Evolutionary conservation across 2,113 vertebrate species (phyloP).

Genomic region (Parus major): DNA sequence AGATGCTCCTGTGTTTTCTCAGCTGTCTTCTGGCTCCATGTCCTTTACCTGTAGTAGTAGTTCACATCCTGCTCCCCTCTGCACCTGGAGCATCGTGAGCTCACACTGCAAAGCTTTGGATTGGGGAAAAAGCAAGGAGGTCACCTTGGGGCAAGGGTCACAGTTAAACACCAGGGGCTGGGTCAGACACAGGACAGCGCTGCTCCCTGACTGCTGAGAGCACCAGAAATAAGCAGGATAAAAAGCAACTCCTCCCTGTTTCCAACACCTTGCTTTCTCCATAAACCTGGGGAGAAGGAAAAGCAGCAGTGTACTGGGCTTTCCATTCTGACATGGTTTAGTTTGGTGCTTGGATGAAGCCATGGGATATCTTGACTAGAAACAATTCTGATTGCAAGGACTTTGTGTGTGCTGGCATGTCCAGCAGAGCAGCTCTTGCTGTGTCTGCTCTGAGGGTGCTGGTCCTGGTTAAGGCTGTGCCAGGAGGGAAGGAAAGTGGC

Average conservation of each 20-base stretch:
- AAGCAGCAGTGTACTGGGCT: neutral
- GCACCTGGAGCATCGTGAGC: neutral
- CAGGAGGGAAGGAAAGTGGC: neutral
- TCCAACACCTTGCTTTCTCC: neutral
- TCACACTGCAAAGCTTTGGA: neutral
- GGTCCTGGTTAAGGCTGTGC: neutral
- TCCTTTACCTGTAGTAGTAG: neutral
- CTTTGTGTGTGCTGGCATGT: neutral
- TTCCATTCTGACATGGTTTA: neutral
- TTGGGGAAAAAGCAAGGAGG: neutral
- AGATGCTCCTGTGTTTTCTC: neutral
- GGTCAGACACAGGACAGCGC: neutral
- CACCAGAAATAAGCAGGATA: fast-evolving
- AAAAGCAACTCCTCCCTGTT: neutral
- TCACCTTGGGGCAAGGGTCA: neutral
- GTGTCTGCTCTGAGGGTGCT: neutral
- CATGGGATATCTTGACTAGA: neutral
- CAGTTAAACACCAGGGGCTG: neutral
- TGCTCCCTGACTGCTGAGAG: neutral
- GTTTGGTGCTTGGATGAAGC: neutral
- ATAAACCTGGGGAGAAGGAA: neutral
- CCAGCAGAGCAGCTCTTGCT: neutral
- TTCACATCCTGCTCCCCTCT: neutral
- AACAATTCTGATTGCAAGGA: neutral
- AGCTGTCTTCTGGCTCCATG: neutral